A percentile compares a stretch with the other conserved stretches of the same genome.
Conservation (phyloP, 1,140 invertebrate genomes). For the Bombus picipes region DNA sequence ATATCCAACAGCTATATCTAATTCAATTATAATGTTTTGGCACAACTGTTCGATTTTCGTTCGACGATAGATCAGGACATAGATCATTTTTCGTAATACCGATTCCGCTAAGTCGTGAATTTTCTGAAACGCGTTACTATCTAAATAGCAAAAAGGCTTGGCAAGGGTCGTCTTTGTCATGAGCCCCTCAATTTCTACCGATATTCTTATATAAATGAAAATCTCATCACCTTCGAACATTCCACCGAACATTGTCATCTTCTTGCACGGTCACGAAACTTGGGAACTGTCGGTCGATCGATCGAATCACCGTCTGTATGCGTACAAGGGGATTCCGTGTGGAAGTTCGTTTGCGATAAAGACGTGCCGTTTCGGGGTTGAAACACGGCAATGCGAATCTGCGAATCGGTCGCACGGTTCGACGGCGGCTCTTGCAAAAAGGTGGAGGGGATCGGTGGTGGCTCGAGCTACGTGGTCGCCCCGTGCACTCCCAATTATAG, state of each 20-base stretch:
- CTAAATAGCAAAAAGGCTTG: no score
- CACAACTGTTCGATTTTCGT: no score
- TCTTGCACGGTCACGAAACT: neutral
- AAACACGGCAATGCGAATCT: slow-evolving; percentile 71
- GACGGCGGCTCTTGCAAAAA: slow-evolving; percentile 29
- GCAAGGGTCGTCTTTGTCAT: no score
- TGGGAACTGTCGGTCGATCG: neutral
- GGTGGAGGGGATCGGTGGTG: slow-evolving; percentile 61
- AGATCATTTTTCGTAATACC: neutral
- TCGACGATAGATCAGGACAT: no score
- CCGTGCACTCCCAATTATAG: slow-evolving; percentile 62
- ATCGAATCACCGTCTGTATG: neutral
- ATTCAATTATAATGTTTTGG: no score
- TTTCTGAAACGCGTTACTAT: no score
- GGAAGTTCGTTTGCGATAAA: slow-evolving; percentile 40
- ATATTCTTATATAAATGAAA: neutral
- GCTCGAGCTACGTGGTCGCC: slow-evolving; percentile 59
- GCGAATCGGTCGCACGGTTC: slow-evolving; percentile 46
- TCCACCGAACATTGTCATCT: neutral
- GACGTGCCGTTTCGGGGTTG: slow-evolving; percentile 62
- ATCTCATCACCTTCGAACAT: slow-evolving; percentile 13
- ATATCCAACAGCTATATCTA: no score
- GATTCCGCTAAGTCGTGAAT: neutral
- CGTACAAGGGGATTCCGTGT: slow-evolving; percentile 5
- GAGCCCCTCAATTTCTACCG: neutral